phyloP scores from a whole-genome alignment of 2,797 vertebrate species.

The Thunnus albacares region DNA sequence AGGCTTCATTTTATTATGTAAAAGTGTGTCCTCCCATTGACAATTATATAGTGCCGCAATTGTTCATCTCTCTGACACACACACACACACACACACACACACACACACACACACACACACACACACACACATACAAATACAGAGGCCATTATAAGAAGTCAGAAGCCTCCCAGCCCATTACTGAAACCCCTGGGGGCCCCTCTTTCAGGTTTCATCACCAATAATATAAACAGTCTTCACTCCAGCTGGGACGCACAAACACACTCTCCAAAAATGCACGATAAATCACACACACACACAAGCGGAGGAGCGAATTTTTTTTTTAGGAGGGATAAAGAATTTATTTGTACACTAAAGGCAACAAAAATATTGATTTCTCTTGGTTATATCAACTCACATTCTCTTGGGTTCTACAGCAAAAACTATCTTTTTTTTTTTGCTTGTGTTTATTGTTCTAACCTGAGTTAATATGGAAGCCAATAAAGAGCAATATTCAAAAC shows the following conservation, averaged over 20 bases:
- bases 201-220: constrained; percentile 71
- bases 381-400: constrained; percentile 22
- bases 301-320: constrained; percentile 10
- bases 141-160: constrained; percentile 74
- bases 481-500: constrained; percentile 55
- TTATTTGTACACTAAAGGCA: constrained; percentile 10
- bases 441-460: constrained; percentile 32
- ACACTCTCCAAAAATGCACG: constrained; percentile 29
- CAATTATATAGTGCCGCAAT: constrained; percentile 69
- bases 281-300: constrained; percentile 36
- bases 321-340: constrained; percentile 16
- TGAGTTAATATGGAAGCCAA: constrained; percentile 40
- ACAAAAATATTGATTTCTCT: constrained; percentile 42
- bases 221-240: constrained; percentile 80
- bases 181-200: constrained; percentile 65
- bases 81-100: constrained; percentile 35
- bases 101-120: constrained; percentile 18
- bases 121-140: constrained; percentile 18
- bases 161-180: constrained; percentile 76
- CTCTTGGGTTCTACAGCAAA: constrained; percentile 28
- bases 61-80: constrained; percentile 43
- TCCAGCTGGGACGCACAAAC: constrained; percentile 73
- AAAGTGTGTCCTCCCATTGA: constrained; percentile 73
- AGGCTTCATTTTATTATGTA: constrained; percentile 69
- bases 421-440: not conserved